Conservation (phyloP, 2,888 invertebrate genomes). For the Agrochola litura region DNA sequence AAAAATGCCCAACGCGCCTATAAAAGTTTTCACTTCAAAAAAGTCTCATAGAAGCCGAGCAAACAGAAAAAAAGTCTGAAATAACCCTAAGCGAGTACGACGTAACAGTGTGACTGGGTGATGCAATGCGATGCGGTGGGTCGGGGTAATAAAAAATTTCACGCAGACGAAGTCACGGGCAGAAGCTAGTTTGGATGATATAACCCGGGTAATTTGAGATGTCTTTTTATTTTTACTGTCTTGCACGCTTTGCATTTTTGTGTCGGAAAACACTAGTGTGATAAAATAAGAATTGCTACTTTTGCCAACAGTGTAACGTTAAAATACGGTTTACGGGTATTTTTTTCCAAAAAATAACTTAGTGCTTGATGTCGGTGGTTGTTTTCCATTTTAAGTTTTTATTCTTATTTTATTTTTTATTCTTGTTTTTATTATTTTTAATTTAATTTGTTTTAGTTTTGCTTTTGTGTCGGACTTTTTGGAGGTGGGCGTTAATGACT, state of each 20-base stretch:
- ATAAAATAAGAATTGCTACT: not conserved
- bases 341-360: not conserved
- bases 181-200: constrained; percentile 16
- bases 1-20: no score
- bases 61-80: not conserved
- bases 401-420: no score
- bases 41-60: not conserved
- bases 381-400: not conserved
- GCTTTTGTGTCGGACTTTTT: no score
- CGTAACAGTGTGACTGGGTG: not conserved
- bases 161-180: not conserved
- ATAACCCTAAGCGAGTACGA: not conserved
- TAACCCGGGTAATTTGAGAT: constrained; percentile 42
- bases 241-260: constrained; percentile 6
- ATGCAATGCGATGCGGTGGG: not conserved
- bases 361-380: not conserved
- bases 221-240: constrained; percentile 16
- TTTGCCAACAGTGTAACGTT: not conserved
- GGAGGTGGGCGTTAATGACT: no score
- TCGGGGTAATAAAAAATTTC: not conserved
- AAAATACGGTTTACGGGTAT: not conserved
- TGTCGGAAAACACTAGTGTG: not conserved
- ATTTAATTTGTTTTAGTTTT: no score
- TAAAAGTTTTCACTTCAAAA: no score
- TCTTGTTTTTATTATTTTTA: no score